Base-by-base conservation (phyloP, 2,113 vertebrate genomes). In the Rhinoptilus africanus region DNA sequence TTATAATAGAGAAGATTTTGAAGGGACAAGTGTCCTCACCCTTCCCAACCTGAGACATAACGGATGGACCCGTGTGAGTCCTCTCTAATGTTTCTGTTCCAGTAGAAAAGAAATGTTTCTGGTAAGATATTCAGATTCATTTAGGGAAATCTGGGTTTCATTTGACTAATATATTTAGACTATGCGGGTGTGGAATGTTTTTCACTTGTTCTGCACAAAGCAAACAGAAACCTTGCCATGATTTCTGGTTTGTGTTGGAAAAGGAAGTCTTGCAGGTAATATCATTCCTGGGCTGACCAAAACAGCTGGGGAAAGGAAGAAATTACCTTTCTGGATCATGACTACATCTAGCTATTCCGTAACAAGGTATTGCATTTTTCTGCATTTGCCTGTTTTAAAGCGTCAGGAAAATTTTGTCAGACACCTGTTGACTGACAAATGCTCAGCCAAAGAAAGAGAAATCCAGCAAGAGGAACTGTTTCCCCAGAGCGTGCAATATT, bases 161-260 rank as follows among this genome's bases (percentile, higher is more conserved):
- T 92, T 95, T 94, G 69, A 53, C 53, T 84, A 32, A 67, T 39
- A 9, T 54, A 13, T 84, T 93, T 75, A 54, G 56, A 32, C 51
- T 85, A 47, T 30, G 43, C 5, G 39, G 30, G 45, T 6, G 15
- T 94, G 78, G 85, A 79, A 79, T 76, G 50, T 85, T 95, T 96
- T 88, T 92, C 53, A 79, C 69, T 48, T 85, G 48, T 85, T 84
- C 92, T 16, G 16, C 53, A 67, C 67, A 73, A 89, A 91, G 78
- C 50, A 85, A 95, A 85, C 32, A 85, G 66, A 89, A 95, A 30
- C 27, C 30, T 82, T 92, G 86, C 89, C 91, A 88, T 59, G 6
- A 1, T 43, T 95, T 76, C 73, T 97, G 77, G 60, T 93, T 95
- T 88, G 62, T 82, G 66, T 82, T 93, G 89, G 91, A 92, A 81